Evolutionary conservation across 2,113 vertebrate species (phyloP), one percentile per base, ranked within the genome.

Genomic region (Gavialis gangeticus): DNA sequence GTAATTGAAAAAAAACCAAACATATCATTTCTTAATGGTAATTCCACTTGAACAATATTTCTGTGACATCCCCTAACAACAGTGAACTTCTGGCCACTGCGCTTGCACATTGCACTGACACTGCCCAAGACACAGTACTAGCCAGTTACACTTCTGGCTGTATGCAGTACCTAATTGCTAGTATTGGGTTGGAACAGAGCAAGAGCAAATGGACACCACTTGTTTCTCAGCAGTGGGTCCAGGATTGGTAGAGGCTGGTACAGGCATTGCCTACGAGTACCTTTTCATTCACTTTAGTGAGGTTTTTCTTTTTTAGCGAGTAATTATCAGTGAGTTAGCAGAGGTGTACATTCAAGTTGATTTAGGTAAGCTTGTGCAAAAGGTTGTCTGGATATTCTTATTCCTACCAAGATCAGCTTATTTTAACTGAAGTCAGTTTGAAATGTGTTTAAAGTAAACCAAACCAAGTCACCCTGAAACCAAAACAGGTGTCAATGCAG

Each of bases 21-120:
- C 37, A 37, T 5, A 37, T 73, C 10, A 73, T 81, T 78, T 24
- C 64, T 62, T 13, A n/a, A 0, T 3, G 34, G 10, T 30, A 55
- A 10, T 16, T 91, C 28, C 57, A 1, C 0, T 1, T 19, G 75
- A 27, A 4, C 55, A 1, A 0, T 1, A 0, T 60, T 84, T 37
- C 62, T 64, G 24, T 67, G 60, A 46, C 46, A 46, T 46, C 46
- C 46, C 46, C 46, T 7, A 46, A 46, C 46, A 46, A 46, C 46
- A 46, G 46, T 46, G 46, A 46, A 46, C 46, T 46, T 46, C 9
- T 46, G 46, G 46, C 46, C 46, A 46, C 46, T 46, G 46, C 46
- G 9, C 46, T 46, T 46, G 46, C 46, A 46, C 46, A 46, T 7
- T 46, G 46, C 46, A 46, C 46, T 46, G 46, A 9, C 46, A 46